Evolutionary conservation across 37 sponge, comb jelly and placozoan genomes (phyloP).

Genomic region (Amphimedon queenslandica): DNA sequence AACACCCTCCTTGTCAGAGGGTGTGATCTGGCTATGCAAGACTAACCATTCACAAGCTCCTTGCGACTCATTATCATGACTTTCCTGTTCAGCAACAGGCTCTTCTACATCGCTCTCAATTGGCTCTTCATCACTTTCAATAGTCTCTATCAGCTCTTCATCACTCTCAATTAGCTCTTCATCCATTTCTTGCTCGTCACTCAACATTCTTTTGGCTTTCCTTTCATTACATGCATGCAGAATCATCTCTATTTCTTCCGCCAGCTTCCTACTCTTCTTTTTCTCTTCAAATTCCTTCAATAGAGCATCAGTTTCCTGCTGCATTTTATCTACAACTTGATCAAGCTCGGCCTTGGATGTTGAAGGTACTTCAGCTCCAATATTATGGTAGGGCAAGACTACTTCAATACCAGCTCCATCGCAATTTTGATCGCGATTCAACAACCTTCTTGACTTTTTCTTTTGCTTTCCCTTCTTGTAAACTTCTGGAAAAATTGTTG

Average conservation of each 20-base stretch:
- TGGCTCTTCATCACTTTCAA: slow-evolving; percentile 1
- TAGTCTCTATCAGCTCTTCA: background rate
- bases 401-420: background rate
- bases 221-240: background rate
- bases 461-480: background rate
- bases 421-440: background rate
- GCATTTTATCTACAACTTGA: background rate
- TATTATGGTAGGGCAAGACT: no score
- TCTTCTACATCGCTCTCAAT: background rate
- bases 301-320: background rate
- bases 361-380: no score
- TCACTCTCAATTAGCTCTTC: background rate
- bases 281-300: background rate
- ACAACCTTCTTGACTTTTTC: background rate
- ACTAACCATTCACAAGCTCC: no score
- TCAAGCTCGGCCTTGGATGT: no score
- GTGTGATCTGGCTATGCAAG: no score
- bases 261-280: background rate
- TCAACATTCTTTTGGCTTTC: background rate
- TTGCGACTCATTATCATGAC: background rate
- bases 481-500: background rate
- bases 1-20: no score
- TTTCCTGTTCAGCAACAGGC: background rate
- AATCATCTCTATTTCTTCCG: background rate
- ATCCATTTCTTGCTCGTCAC: background rate